These are phyloP conservation scores for Linepithema humile DNA, from an alignment of 1,140 invertebrate species.

Conservation along the genomic window DNA sequence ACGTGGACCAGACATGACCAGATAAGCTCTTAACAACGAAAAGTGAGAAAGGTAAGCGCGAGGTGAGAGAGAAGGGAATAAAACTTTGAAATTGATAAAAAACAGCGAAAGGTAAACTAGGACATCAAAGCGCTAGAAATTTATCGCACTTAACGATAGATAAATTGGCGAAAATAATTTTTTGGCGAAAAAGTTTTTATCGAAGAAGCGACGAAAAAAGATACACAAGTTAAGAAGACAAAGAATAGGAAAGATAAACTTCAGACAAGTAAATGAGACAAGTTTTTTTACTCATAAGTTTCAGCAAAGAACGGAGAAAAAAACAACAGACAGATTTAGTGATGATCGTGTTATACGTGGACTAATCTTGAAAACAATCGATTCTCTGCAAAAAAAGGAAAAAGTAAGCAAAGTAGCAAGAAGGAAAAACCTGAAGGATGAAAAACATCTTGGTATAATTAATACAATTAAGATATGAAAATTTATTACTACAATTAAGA, in stretches of 20 bases:
- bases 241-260: neutral
- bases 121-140: neutral
- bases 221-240: neutral
- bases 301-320: neutral
- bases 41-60: neutral
- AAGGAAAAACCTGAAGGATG: neutral
- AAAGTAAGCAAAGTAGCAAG: neutral
- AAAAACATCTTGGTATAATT: neutral
- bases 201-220: neutral
- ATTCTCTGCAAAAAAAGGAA: neutral
- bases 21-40: slow-evolving; percentile 30
- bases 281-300: neutral
- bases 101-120: neutral
- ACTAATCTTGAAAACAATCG: neutral
- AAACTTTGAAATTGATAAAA: neutral
- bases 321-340: neutral
- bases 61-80: neutral
- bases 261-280: neutral
- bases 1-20: slow-evolving; percentile 9
- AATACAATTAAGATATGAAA: neutral
- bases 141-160: neutral
- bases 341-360: neutral
- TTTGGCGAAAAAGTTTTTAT: neutral
- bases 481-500: neutral
- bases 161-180: neutral